A percentile compares a stretch with the other conserved stretches of the same genome.
phyloP scores from a whole-genome alignment of 2,797 vertebrate species.

The Sebastes glaucus region DNA sequence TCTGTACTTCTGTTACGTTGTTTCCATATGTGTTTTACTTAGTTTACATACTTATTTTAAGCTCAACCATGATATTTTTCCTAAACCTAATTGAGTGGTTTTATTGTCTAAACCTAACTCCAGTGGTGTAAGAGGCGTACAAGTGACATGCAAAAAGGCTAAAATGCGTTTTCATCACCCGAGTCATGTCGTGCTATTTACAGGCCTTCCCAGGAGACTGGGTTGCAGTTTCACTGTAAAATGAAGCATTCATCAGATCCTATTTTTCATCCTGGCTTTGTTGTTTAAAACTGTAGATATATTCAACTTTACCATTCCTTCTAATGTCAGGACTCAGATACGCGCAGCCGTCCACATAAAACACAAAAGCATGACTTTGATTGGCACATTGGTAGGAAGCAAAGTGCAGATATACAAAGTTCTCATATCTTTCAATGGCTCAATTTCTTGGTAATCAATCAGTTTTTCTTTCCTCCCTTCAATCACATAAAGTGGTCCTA shows the following conservation, averaged over 20 bases:
- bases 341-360: conserved; percentile 32
- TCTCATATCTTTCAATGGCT: conserved; percentile 49
- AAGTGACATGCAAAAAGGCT: too few relatives aligned
- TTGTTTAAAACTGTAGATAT: conserved; percentile 14
- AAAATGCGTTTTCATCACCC: too few relatives aligned
- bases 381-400: conserved; percentile 38
- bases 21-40: too few relatives aligned
- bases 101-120: too few relatives aligned
- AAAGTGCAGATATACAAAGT: conserved; percentile 45
- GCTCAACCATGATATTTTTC: too few relatives aligned
- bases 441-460: conserved; percentile 46
- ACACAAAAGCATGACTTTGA: conserved; percentile 60
- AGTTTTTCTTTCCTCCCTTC: conserved; percentile 58
- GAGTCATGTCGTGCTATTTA: too few relatives aligned
- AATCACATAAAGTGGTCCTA: conserved; percentile 73
- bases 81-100: too few relatives aligned
- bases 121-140: too few relatives aligned
- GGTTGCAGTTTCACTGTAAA: background rate
- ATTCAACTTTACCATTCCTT: conserved; percentile 11
- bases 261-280: background rate
- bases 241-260: background rate
- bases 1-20: too few relatives aligned
- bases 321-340: conserved; percentile 30
- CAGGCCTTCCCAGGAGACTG: background rate
- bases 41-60: too few relatives aligned